Evolutionary conservation across 1,140 invertebrate species (phyloP), one percentile per base, ranked within the genome.

Genomic region (Carcinoscorpius rotundicauda): DNA sequence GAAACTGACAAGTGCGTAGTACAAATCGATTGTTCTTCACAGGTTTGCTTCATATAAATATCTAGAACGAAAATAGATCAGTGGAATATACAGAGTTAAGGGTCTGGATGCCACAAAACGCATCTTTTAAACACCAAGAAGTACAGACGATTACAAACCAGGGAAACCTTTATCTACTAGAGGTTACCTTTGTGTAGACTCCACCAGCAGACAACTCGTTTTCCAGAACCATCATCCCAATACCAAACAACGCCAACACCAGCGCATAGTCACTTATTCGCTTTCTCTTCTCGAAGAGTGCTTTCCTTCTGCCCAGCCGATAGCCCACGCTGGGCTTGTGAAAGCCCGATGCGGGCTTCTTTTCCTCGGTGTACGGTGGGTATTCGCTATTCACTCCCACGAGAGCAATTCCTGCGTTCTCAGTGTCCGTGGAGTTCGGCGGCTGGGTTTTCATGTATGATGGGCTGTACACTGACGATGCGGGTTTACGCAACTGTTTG

Each of bases 181-280:
- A 10, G 73, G 80, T 83, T 77, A 96, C 92, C 87, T 97, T 97
- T 73, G 83, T 86, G 79, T 97, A 97, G 73, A 97, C 86, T 72
- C 87, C 85, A 75, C 92, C 91, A 81, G 92, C 93, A 77, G 89
- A 91, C 67, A 98, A 84, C 84, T 99, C 96, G 81, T 97, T 98
- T 83, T 99, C 96, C 79, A 98, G 87, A 73, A 98, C 91, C 97
- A 99, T 99, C 73, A 97, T 85, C 76, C 95, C 87, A 80, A 98
- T 97, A 72, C 95, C 95, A 79, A 97, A 95, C 91, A 98, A 95
- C 71, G 93, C 94, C 87, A 97, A 96, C 67, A 97, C 92, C 70
- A 98, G 84, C 65, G 94, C 93, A 80, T 97, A 98, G 80, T 98
- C 95, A 77, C 92, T 96, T 78, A 98, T 97, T 73, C 93, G 82